Evolutionary conservation across 2,113 vertebrate species (phyloP), one percentile per base, ranked within the genome.

Genomic region (Hippolais icterina): DNA sequence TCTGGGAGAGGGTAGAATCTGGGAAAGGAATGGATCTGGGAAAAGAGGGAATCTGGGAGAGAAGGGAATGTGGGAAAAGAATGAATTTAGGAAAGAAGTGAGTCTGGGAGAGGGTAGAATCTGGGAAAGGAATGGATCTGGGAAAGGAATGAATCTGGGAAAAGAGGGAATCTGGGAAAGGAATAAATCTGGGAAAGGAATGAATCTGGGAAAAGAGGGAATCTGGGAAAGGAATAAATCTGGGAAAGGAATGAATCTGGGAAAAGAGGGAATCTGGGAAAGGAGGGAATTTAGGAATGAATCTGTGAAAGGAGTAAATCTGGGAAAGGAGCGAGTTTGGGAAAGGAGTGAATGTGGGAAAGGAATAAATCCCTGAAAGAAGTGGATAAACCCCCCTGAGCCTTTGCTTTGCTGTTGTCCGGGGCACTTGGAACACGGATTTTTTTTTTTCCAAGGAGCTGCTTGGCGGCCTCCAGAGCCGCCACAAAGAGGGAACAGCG

Each of bases 81-180:
- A 3, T 0, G 0, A 14, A 35, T 37, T 1, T 19, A 12, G 33
- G 33, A 35, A 5, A n/a, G 11, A 16, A 46, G 5, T 0, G 4
- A 20, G 6, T 20, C 0, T 33, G 28, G 44, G 44, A 33, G n/a
- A n/a, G n/a, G n/a, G n/a, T n/a, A n/a, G 1, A 17, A 39, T 15
- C 3, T 35, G 52, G 4, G 12, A 35, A 12, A 39, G 4, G 33
- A 46, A 1, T 0, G 2, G 21, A 44, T 44, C 0, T n/a, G 23
- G 39, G 29, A n/a, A 11, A 16, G 6, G 15, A 35, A 1, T 0
- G 1, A 24, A 39, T 20, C 0, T 35, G 31, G 29, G 18, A 72
- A 2, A 42, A 6, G 22, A 37, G 0, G 0, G 0, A 25, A n/a
- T n/a, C 1, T 39, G 27, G 27, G n/a, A 60, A 11, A 17, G 15